phyloP scores from a whole-genome alignment of 2,113 vertebrate genomes.

The Chlorodrepanis virens region DNA sequence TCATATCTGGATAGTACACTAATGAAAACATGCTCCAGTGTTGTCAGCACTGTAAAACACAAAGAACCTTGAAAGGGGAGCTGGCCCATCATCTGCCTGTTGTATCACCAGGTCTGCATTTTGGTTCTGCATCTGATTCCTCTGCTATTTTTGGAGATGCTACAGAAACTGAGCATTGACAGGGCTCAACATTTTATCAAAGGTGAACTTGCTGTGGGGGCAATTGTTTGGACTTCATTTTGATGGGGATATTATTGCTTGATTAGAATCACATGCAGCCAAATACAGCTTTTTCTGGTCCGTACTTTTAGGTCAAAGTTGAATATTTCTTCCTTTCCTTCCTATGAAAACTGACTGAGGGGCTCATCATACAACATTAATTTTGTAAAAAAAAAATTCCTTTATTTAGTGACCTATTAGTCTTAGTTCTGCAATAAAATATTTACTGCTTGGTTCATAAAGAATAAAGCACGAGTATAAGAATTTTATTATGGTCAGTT shows the following conservation, averaged over 20 bases:
- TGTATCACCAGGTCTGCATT: neutral
- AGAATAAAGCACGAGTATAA: neutral
- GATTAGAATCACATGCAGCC: neutral
- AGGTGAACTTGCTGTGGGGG: neutral
- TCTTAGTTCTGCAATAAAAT: neutral
- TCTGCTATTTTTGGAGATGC: constrained; percentile 9
- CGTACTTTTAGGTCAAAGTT: neutral
- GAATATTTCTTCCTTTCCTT: neutral
- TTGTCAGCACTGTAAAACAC: constrained; percentile 3
- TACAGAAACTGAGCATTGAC: neutral
- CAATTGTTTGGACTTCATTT: neutral
- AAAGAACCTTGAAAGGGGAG: neutral
- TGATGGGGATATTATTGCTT: neutral
- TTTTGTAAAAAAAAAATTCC: neutral
- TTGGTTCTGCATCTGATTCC: constrained; percentile 1
- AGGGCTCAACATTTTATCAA: neutral
- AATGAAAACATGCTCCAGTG: constrained; percentile 33
- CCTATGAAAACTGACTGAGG: neutral
- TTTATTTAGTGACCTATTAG: constrained; percentile 15
- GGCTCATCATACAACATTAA: neutral
- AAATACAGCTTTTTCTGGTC: neutral
- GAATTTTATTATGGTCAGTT: neutral
- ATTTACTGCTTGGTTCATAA: neutral
- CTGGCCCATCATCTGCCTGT: neutral
- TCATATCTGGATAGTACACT: constrained; percentile 50